These are phyloP conservation scores for Oostethus manadensis DNA, from an alignment of 2,113 vertebrate genomes.

Conservation along the genomic window DNA sequence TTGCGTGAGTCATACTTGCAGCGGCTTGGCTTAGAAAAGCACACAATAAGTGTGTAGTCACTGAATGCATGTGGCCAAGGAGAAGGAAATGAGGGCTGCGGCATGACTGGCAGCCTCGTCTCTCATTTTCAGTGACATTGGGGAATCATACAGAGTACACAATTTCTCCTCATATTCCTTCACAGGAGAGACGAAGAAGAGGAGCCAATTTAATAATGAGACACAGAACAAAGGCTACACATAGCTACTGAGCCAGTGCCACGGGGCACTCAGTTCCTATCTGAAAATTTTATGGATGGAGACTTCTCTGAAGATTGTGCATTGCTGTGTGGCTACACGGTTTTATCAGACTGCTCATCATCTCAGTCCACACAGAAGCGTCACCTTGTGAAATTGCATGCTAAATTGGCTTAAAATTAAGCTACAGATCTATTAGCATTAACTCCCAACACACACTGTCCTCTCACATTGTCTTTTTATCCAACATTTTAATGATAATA, in stretches of 20 bases:
- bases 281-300: conserved; percentile 36
- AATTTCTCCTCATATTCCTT: conserved; percentile 23
- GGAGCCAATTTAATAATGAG: conserved; percentile 59
- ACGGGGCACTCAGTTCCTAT: conserved; percentile 40
- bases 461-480: conserved; percentile 17
- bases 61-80: conserved; percentile 10
- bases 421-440: conserved; percentile 4
- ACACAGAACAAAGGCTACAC: conserved; percentile 42
- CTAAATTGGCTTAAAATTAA: conserved; percentile 38
- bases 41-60: conserved; percentile 6
- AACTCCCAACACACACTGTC: conserved; percentile 6
- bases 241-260: conserved; percentile 16
- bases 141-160: conserved; percentile 27
- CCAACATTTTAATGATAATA: conserved; percentile 35
- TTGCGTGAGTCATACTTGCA: conserved; percentile 39
- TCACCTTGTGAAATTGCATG: conserved; percentile 37
- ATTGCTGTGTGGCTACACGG: conserved; percentile 10
- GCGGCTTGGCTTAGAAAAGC: conserved; percentile 25
- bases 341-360: conserved; percentile 38
- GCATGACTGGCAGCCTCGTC: conserved; percentile 17
- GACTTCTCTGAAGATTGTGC: conserved; percentile 43
- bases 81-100: conserved; percentile 23
- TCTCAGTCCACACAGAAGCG: conserved; percentile 9
- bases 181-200: conserved; percentile 23
- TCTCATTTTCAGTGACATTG: conserved; percentile 30